Base-by-base conservation (phyloP, 2,888 invertebrate genomes). In the Drosophila pseudotalamancana region DNA sequence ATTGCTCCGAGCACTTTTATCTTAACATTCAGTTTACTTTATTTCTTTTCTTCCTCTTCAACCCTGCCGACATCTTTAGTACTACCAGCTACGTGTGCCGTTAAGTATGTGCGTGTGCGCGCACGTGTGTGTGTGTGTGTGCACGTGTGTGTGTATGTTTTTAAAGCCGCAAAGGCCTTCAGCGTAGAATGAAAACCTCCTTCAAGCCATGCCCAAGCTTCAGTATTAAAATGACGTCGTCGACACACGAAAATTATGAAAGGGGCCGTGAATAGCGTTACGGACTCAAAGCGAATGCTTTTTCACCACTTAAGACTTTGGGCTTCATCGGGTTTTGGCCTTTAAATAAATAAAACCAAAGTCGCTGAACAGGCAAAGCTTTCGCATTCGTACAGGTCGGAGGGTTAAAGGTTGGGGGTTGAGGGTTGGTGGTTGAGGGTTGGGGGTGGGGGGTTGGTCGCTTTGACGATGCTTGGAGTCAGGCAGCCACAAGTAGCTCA, bases 261-360 rank as follows among this genome's bases (percentile, higher is more conserved):
- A 76, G 54, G n/a, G 65, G 12, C 59, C 57, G 61, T 55, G 56
- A 65, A 57, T 64, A 46, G 56, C 76, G 54, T 64, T 70, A 37
- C 60, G 42, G 31, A 32, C 56, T 77, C 68, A 82, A 76, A 78
- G 72, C 70, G 49, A 83, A 72, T 59, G 77, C 77, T 65, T 79
- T 72, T 62, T 48, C 60, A 65, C 62, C 84, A 74, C 75, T 84
- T 87, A 80, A 80, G 87, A 72, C 77, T 77, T 83, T 83, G 74
- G 72, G 87, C 87, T 80, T 82, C 81, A 82, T 82, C 81, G 84
- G 87, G 72, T 80, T 80, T 85, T 55, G 55, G 56, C 61, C 72
- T 74, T 86, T 83, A 77, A 87, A 84, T 83, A 86, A 86, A 81
- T 86, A 86, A 76, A 72, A 65, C 62, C 59, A 57, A 69, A 74